Percentiles rank a stretch among this genome's conserved stretches.
Conservation (phyloP, 1,140 invertebrate genomes). For the Trichomalopsis sarcophagae region DNA sequence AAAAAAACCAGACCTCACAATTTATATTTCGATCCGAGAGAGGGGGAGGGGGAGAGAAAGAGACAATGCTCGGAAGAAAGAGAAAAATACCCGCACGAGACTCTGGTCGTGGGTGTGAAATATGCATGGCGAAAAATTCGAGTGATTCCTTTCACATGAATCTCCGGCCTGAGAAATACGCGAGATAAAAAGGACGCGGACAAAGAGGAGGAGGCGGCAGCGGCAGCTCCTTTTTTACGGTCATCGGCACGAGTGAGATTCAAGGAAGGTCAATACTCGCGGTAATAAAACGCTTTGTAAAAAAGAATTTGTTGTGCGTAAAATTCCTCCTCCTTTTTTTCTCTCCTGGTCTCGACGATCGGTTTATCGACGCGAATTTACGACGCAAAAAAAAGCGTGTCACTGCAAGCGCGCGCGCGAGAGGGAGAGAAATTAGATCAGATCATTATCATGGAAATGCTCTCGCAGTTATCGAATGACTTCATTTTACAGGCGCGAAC, state of each 20-base stretch:
- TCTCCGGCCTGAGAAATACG: slow-evolving; percentile 37
- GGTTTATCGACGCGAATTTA: not conserved
- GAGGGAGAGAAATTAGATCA: not conserved
- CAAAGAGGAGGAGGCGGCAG: slow-evolving; percentile 16
- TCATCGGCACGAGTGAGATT: slow-evolving; percentile 29
- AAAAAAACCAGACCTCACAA: slow-evolving; percentile 46
- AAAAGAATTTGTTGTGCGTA: slow-evolving; percentile 6
- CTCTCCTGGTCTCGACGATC: no score
- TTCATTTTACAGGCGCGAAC: not conserved
- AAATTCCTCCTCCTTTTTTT: not conserved
- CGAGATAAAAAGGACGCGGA: slow-evolving; percentile 41
- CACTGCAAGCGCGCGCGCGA: not conserved
- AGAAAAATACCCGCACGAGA: slow-evolving; percentile 21
- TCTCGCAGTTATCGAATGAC: not conserved
- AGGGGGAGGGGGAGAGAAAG: not conserved
- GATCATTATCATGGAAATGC: not conserved
- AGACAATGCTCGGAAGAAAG: slow-evolving; percentile 2
- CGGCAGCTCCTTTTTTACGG: slow-evolving; percentile 30
- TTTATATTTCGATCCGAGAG: slow-evolving; percentile 40
- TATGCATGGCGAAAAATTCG: slow-evolving; percentile 50
- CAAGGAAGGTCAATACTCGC: slow-evolving; percentile 48
- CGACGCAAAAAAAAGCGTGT: no score
- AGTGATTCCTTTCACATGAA: slow-evolving; percentile 52
- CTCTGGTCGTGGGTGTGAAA: slow-evolving; percentile 50
- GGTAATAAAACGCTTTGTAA: slow-evolving; percentile 34